Evolutionary conservation across 1,140 invertebrate species (phyloP), one percentile per base, ranked within the genome.

Genomic region (Leptopilina clavipes): DNA sequence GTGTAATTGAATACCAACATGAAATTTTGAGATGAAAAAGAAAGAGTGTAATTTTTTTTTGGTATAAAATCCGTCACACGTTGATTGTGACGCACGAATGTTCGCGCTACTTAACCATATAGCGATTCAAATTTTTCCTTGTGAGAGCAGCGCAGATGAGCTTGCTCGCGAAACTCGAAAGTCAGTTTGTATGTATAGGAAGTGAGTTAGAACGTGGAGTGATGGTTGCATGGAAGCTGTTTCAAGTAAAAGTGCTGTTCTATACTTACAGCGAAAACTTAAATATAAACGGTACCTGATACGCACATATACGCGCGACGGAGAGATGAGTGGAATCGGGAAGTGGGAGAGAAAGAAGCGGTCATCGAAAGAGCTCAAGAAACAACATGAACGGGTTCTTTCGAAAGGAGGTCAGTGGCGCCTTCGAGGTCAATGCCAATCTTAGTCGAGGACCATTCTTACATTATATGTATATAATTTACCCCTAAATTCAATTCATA

Each of bases 381-480:
- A 76, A 73, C 37, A 40, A 43, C 70, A 74, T 72, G 81, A 86
- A 85, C 86, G 78, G 82, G 85, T 87, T 87, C 76, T 76, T 8
- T 54, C 72, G 75, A 85, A 87, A 86, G 78, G 79, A 87, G 86
- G 86, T 73, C 85, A 87, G 80, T 86, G 81, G 79, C 73, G 75
- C 54, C 80, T 85, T 85, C 84, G 78, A 87, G 83, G 84, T 87
- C 86, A 85, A 79, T 82, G 75, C 79, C 82, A 80, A 82, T 81
- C 72, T 44, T 10, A 8, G 10, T 44, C 18, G 25, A 40, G 71
- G 59, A 75, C 72, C 75, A 48, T 44, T 43, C n/a, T 52, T 48
- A 72, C 8, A 40, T 40, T 78, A 17, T 76, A 74, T 52, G 5
- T 5, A n/a, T 31, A 31, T 19, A 31, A 31, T 31, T 31, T 31